phyloP scores from a whole-genome alignment of 30 jellyfish, hydroid and myxozoan genomes.

The Sanderia malayensis region DNA sequence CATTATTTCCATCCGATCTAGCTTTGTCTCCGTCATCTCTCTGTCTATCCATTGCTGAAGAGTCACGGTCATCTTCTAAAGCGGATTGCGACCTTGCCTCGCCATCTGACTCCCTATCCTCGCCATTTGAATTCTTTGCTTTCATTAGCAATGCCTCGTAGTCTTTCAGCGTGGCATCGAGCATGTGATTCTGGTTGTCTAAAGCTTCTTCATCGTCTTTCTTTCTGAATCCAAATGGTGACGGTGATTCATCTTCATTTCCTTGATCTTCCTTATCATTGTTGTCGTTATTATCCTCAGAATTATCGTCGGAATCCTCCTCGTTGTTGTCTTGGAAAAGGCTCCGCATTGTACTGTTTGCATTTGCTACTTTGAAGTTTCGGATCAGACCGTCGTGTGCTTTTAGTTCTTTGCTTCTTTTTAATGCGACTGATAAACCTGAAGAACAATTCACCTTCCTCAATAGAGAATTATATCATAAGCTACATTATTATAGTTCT shows the following conservation, averaged over 20 bases:
- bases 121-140: neutral
- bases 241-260: conserved; percentile 13
- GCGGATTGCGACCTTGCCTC: neutral
- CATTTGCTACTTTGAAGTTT: conserved; percentile 18
- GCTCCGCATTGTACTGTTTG: no score
- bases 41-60: neutral
- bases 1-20: neutral
- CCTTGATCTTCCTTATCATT: neutral
- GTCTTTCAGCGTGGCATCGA: conserved; percentile 43
- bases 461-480: no score
- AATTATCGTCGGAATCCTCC: neutral
- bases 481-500: no score
- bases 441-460: no score
- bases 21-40: neutral
- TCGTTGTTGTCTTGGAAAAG: conserved; percentile 20
- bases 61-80: neutral
- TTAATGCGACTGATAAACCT: conserved; percentile 55
- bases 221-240: conserved; percentile 5
- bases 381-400: conserved; percentile 36
- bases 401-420: conserved; percentile 25
- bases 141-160: conserved; percentile 29
- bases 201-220: conserved; percentile 9
- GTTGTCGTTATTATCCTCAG: neutral
- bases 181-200: conserved; percentile 21
- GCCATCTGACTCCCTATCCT: neutral